Percentiles rank a stretch among this genome's conserved stretches.
phyloP scores from a whole-genome alignment of 2,888 invertebrate species.

The Lordiphosa fenestrarum region DNA sequence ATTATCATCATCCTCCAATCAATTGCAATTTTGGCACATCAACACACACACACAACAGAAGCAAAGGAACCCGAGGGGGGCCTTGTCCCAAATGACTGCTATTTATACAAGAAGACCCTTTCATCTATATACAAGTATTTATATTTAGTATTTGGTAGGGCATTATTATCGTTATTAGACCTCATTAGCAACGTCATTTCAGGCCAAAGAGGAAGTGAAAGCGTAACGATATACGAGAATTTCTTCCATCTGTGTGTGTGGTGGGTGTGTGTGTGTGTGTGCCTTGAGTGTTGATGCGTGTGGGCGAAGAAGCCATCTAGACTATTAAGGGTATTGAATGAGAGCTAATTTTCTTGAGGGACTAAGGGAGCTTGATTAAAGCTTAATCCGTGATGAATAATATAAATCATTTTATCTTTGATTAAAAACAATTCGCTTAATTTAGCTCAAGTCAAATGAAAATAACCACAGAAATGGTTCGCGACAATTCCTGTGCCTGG shows the following conservation, averaged over 20 bases:
- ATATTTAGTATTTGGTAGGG: constrained; percentile 45
- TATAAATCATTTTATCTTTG: constrained; percentile 8
- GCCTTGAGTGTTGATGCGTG: constrained; percentile 31
- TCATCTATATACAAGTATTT: constrained; percentile 25
- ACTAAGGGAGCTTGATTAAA: constrained; percentile 16
- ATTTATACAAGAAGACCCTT: constrained; percentile 28
- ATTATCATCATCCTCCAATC: constrained; percentile 33
- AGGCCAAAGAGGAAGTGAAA: constrained; percentile 16
- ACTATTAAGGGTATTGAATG: constrained; percentile 29
- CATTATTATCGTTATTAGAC: constrained; percentile 60
- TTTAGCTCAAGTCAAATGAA: constrained; percentile 34
- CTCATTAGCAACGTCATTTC: constrained; percentile 60
- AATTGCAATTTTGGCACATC: constrained; percentile 32
- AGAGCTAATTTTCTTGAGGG: constrained; percentile 41
- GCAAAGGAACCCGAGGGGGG: background rate
- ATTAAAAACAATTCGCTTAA: constrained; percentile 38
- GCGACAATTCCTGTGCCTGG: constrained; percentile 9
- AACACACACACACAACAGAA: constrained; percentile 7
- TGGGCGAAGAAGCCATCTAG: constrained; percentile 4
- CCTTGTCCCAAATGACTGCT: constrained; percentile 26
- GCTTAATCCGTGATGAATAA: constrained; percentile 12
- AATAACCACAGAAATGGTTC: constrained; percentile 21
- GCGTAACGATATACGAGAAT: constrained; percentile 32
- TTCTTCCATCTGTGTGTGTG: constrained; percentile 6
- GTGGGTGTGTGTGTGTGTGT: constrained; percentile 1